A percentile compares a stretch with the other conserved stretches of the same genome.
Evolutionary conservation across 35 echinoderm and acorn worm species (phyloP).

Genomic region (Hemicentrotus pulcherrimus): DNA sequence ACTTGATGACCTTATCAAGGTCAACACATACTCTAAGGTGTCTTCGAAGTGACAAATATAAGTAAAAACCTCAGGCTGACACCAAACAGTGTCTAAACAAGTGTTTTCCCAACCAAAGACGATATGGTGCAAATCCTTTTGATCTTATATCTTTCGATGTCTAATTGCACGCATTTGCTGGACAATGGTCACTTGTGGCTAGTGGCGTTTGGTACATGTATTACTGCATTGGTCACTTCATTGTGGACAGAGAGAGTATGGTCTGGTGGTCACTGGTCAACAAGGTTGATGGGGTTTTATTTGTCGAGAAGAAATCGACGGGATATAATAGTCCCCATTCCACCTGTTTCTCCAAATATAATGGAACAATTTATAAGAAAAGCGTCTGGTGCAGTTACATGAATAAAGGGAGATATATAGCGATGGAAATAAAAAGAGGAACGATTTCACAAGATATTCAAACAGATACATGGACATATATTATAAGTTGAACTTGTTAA

Average conservation of each 20-base stretch:
- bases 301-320: neutral
- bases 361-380: neutral
- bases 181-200: neutral
- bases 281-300: neutral
- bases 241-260: neutral
- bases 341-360: neutral
- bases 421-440: too few species aligned
- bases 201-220: too few species aligned
- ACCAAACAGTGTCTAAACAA: neutral
- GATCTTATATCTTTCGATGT: neutral
- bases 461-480: too few species aligned
- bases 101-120: neutral
- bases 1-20: neutral
- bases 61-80: neutral
- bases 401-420: too few species aligned
- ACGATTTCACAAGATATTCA: too few species aligned
- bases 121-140: neutral
- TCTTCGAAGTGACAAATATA: neutral
- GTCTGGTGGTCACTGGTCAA: neutral
- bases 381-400: too few species aligned
- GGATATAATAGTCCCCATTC: neutral
- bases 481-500: too few species aligned
- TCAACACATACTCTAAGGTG: constrained; percentile 3
- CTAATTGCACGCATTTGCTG: neutral
- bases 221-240: too few species aligned